Conservation (phyloP, 1,140 invertebrate species). For the Leptinotarsa undecemlineata region DNA sequence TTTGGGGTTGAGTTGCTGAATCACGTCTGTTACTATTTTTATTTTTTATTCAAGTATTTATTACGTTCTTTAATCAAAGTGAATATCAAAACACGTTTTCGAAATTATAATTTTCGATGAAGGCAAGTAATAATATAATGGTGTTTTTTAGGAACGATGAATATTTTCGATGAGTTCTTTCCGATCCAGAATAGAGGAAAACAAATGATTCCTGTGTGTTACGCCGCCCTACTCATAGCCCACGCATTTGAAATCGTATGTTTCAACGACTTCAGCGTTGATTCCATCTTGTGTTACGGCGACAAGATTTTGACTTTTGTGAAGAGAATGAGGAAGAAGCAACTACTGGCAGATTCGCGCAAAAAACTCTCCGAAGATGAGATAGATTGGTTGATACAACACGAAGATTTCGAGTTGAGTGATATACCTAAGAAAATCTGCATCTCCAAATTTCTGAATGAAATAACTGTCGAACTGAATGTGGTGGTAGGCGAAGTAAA, state of each 20-base stretch:
- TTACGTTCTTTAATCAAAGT: too few relatives aligned
- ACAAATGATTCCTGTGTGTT: constrained; percentile 43
- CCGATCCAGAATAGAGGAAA: constrained; percentile 47
- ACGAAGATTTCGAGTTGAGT: constrained; percentile 54
- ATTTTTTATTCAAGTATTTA: too few relatives aligned
- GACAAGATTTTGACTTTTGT: constrained; percentile 57
- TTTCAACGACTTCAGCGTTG: constrained; percentile 56
- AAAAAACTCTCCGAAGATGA: constrained; percentile 46
- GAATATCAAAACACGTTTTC: too few relatives aligned
- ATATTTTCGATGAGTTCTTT: constrained; percentile 46
- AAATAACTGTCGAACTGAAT: constrained; percentile 50
- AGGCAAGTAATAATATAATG: too few relatives aligned
- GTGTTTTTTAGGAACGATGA: constrained; percentile 33
- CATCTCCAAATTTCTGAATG: constrained; percentile 41
- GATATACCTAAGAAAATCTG: constrained; percentile 52
- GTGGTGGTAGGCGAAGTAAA: constrained; percentile 56
- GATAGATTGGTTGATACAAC: constrained; percentile 33
- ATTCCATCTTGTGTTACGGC: constrained; percentile 59
- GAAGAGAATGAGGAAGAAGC: constrained; percentile 43
- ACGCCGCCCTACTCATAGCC: constrained; percentile 46
- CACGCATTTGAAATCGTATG: constrained; percentile 43
- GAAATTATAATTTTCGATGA: too few relatives aligned
- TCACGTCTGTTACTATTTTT: too few relatives aligned
- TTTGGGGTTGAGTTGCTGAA: too few relatives aligned
- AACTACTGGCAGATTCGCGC: constrained; percentile 47